Base-by-base conservation (phyloP, 2,888 invertebrate species). In the Drosophila neonasuta region DNA sequence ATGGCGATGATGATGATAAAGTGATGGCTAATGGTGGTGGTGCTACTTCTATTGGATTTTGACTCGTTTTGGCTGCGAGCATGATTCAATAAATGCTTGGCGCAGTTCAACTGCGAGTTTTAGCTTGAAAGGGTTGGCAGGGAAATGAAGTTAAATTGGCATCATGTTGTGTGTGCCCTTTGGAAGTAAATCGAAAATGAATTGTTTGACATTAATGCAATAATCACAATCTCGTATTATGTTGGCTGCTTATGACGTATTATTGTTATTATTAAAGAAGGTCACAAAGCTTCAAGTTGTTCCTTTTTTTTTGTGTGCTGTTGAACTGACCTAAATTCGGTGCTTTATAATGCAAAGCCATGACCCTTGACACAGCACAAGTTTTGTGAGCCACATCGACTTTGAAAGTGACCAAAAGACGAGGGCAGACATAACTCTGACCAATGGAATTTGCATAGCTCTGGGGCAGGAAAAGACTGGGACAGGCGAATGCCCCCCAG, bases 361-460 rank as follows among this genome's bases (percentile, higher is more conserved):
- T 55, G 41, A 58, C 39, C 46, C 44, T 42, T 39, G 55, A n/a
- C 32, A 39, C 32, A 39, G 48, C 13, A 20, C 10, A 46, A 49
- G 44, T 46, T 54, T 39, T 39, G n/a, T 15, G 11, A 2, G 29
- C 17, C 11, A 15, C 15, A 20, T 34, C 49, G 58, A 74, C 60
- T 82, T 79, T 80, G 57, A 61, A 77, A 66, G 49, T 71, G 60
- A 55, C 44, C 48, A 44, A 10, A 34, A 41, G 15, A 24, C 24
- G 24, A 24, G 24, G 8, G 45, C 30, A 36, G 48, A 51, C 50
- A 45, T 13, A 32, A 44, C 51, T 32, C 36, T 36, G 15, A 42
- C 46, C 46, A 36, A 15, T 39, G 48, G 46, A 60, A 79, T 84
- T 74, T 78, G 51, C 68, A 68, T 68, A 48, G 51, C 29, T 42